These are phyloP conservation scores for Gadopsis bispinosus DNA, from an alignment of 2,797 vertebrate species.

Conservation along the genomic window DNA sequence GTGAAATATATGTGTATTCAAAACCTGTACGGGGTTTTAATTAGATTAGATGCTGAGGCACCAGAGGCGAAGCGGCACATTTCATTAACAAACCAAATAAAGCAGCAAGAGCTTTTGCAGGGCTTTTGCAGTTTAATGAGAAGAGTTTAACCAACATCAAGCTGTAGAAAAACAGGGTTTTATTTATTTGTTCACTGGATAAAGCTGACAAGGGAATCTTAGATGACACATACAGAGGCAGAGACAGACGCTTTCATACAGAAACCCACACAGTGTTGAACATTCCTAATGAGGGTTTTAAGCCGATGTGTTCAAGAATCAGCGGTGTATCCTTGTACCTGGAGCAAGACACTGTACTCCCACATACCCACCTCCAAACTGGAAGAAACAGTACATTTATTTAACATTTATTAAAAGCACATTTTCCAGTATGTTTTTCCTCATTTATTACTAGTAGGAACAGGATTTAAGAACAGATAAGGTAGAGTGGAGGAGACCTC, in stretches of 20 bases:
- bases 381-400: neutral
- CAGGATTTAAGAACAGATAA: conserved; percentile 16
- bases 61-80: conserved; percentile 25
- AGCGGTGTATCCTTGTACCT: conserved; percentile 4
- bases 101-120: conserved; percentile 24
- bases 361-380: conserved; percentile 6
- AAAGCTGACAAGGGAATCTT: conserved; percentile 27
- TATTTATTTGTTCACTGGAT: conserved; percentile 24
- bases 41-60: conserved; percentile 26
- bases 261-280: conserved; percentile 50
- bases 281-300: conserved; percentile 59
- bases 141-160: conserved; percentile 45
- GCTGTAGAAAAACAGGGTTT: conserved; percentile 26
- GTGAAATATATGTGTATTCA: conserved; percentile 15
- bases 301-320: conserved; percentile 5
- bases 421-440: conserved; percentile 5
- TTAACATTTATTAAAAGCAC: neutral
- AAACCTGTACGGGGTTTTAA: conserved; percentile 16
- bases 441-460: conserved; percentile 3
- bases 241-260: conserved; percentile 28
- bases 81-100: conserved; percentile 53
- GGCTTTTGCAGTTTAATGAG: conserved; percentile 52
- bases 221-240: conserved; percentile 25
- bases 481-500: neutral
- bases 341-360: conserved; percentile 21